These are phyloP conservation scores for Mustela lutreola DNA, from an alignment of 2,113 vertebrate species.

Conservation along the genomic window DNA sequence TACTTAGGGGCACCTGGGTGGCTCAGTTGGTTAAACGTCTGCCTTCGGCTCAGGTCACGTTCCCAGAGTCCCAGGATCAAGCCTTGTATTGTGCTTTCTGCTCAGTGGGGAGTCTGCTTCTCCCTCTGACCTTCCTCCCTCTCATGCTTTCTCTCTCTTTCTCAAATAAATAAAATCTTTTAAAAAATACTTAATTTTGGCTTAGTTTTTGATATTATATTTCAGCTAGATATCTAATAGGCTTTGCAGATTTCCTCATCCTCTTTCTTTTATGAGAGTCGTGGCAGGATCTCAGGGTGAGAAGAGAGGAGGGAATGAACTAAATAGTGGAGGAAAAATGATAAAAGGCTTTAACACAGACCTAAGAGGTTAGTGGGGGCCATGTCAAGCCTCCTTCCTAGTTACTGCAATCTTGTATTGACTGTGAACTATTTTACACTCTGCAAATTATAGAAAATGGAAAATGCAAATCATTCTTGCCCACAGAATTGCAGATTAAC, in stretches of 20 bases:
- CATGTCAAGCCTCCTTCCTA: neutral
- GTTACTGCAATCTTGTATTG: neutral
- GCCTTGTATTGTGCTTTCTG: too few relatives aligned
- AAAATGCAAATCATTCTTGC: neutral
- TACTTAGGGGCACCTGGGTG: neutral
- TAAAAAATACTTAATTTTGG: neutral
- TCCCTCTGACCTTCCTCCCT: too few relatives aligned
- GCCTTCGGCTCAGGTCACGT: too few relatives aligned
- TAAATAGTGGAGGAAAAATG: neutral
- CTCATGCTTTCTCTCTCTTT: too few relatives aligned
- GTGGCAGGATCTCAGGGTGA: neutral
- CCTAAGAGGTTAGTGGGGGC: neutral
- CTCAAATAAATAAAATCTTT: neutral
- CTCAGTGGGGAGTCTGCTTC: too few relatives aligned
- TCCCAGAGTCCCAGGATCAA: too few relatives aligned
- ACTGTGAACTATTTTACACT: neutral
- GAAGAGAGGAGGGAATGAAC: neutral
- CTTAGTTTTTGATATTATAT: slow-evolving; percentile 58
- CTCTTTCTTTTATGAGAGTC: slow-evolving; percentile 42
- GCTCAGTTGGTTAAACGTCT: neutral
- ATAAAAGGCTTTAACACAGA: neutral
- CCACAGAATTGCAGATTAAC: neutral
- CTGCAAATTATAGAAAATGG: neutral
- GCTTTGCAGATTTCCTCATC: slow-evolving; percentile 50
- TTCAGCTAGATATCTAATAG: slow-evolving; percentile 39